These are phyloP conservation scores for Geophilus truncorum DNA, from an alignment of 2,888 invertebrate species.

Conservation along the genomic window DNA sequence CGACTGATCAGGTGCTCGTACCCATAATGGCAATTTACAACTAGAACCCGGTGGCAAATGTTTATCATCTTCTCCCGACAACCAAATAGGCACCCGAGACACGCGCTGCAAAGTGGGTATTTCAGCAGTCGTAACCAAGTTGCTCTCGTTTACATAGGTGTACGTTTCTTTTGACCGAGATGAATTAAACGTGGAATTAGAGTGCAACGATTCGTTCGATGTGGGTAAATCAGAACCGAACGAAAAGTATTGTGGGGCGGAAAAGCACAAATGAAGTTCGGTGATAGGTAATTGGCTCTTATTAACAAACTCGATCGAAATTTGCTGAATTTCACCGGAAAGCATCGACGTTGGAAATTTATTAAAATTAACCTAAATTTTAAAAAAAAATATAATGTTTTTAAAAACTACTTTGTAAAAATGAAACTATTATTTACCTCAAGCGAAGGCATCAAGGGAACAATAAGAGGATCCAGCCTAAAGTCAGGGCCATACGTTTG, in stretches of 20 bases:
- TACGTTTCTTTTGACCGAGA: neutral
- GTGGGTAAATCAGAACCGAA: slow-evolving; percentile 46
- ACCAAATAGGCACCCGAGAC: slow-evolving; percentile 39
- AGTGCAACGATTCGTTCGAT: neutral
- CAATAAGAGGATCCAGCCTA: slow-evolving; percentile 67
- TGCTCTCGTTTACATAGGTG: neutral
- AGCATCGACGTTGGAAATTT: slow-evolving; percentile 63
- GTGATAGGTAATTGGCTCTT: slow-evolving; percentile 60
- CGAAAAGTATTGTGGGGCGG: slow-evolving; percentile 63
- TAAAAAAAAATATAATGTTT: slow-evolving; percentile 31
- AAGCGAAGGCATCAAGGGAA: slow-evolving; percentile 73
- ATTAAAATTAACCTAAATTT: slow-evolving; percentile 65
- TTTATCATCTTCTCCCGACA: neutral
- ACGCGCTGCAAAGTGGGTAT: slow-evolving; percentile 41
- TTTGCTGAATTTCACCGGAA: slow-evolving; percentile 66
- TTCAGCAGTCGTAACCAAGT: slow-evolving; percentile 31
- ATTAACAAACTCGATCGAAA: slow-evolving; percentile 64
- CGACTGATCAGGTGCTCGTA: slow-evolving; percentile 63
- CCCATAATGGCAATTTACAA: slow-evolving; percentile 58
- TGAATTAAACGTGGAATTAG: neutral
- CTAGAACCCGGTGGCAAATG: slow-evolving; percentile 54
- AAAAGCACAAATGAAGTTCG: slow-evolving; percentile 62
- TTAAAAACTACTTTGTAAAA: neutral
- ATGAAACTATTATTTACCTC: slow-evolving; percentile 59
- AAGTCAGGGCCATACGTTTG: slow-evolving; percentile 59